Percentiles rank a stretch among this genome's conserved stretches.
Conservation (phyloP, 2,888 invertebrate genomes). For the Oscheius myriophilus region DNA sequence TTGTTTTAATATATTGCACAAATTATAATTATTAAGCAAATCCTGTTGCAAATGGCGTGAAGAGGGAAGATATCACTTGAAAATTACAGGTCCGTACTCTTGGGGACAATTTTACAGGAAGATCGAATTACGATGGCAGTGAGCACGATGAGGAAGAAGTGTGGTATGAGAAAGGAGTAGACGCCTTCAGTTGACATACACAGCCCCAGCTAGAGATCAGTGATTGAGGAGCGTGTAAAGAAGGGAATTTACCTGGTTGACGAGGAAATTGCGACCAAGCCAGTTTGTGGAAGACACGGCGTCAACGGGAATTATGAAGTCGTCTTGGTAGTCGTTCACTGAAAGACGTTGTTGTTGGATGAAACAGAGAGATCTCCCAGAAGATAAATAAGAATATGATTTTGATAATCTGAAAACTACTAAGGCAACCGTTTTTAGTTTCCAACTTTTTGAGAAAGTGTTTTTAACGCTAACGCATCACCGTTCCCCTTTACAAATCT, state of each 20-base stretch:
- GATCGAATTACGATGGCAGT: conserved; percentile 16
- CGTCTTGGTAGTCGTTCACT: conserved; percentile 17
- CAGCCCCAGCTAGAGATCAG: conserved; percentile 10
- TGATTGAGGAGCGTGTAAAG: not conserved
- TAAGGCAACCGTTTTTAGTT: no score
- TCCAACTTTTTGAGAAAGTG: no score
- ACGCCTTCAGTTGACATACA: conserved; percentile 24
- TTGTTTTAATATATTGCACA: no score
- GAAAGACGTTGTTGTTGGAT: no score
- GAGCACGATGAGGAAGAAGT: conserved; percentile 13
- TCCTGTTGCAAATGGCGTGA: not conserved
- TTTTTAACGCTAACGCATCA: no score
- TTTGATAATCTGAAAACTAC: no score
- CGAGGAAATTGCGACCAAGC: conserved; percentile 42
- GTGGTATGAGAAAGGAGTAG: conserved; percentile 16
- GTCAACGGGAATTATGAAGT: conserved; percentile 47
- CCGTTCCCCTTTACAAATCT: no score
- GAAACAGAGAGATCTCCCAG: no score
- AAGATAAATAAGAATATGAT: no score
- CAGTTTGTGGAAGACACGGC: conserved; percentile 41
- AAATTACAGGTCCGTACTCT: not conserved
- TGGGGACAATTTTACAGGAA: conserved; percentile 21
- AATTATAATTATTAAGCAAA: no score
- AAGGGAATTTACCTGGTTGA: conserved; percentile 33
- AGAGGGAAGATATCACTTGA: conserved; percentile 4